Evolutionary conservation across 2,888 invertebrate genomes (phyloP).

Genomic region (Julus scanicus): DNA sequence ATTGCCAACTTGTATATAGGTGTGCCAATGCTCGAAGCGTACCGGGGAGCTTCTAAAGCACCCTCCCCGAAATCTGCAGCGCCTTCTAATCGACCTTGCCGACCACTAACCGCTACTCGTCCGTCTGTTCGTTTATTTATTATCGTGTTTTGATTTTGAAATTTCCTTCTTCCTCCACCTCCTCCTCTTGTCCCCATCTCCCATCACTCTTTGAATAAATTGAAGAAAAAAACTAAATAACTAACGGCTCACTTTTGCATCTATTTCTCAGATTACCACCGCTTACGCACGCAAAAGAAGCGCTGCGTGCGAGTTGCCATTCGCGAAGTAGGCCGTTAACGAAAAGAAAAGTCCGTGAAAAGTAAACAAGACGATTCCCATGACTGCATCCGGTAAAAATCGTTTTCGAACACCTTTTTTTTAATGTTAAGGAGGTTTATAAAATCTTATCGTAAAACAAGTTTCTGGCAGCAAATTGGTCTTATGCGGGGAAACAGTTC

Average conservation of each 20-base stretch:
- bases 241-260: constrained; percentile 7
- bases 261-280: constrained; percentile 34
- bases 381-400: neutral
- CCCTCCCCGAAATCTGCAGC: neutral
- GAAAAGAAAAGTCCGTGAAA: neutral
- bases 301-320: neutral
- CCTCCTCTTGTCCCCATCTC: neutral
- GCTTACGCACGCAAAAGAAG: constrained; percentile 35
- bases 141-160: neutral
- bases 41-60: neutral
- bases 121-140: constrained; percentile 40
- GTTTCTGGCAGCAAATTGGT: neutral
- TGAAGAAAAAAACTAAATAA: neutral
- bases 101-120: constrained; percentile 7
- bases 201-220: constrained; percentile 21
- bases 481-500: neutral
- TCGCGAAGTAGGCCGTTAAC: neutral
- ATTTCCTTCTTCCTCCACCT: neutral
- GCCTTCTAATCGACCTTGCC: constrained; percentile 4
- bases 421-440: neutral
- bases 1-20: constrained; percentile 37
- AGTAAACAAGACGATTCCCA: neutral
- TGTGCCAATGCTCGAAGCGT: constrained; percentile 1
- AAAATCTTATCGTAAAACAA: neutral
- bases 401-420: neutral